Evolutionary conservation across 1,140 invertebrate genomes (phyloP), one percentile per base, ranked within the genome.

Genomic region (Stegodyphus dumicola): DNA sequence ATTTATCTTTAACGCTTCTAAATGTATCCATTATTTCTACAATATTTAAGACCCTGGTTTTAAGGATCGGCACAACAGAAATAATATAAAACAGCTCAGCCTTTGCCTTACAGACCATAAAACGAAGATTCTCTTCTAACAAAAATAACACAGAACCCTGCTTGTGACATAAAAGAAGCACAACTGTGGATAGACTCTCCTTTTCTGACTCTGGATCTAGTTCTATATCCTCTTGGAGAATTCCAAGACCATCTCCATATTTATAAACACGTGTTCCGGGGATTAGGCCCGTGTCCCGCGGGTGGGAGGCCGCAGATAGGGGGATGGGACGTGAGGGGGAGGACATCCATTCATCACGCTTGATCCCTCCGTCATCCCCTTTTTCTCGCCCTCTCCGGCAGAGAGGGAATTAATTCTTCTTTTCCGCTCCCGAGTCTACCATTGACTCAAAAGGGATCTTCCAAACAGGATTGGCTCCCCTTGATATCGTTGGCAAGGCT

Each of bases 241-340:
- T 15, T 60, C 56, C 11, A 66, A 65, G 60, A 66, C 70, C 70
- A 83, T 83, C 80, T 83, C 80, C 80, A 83, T 83, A 83, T 83
- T 83, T 83, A 83, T 83, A 83, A 83, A 83, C 80, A 83, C 80
- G 80, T 83, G 80, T 83, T 83, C 33, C 80, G 80, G 49, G 80
- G 80, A 83, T 83, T 83, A 83, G 80, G 80, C 64, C 18, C 60
- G 70, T 74, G 73, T 83, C 70, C 17, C 78, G 52, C 11, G 18
- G 49, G 71, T 52, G 48, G 60, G 77, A 56, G 33, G 74, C 15
- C 18, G n/a, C 33, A 60, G 9, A 60, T 56, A 33, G 7, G 17
- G 53, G 51, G 15, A 52, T 33, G 76, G 49, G 48, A 18, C 15
- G 33, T n/a, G 33, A 65, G 11, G 80, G 64, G 60, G 56, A 60